Evolutionary conservation across 1,140 invertebrate species (phyloP), one percentile per base, ranked within the genome.

Genomic region (Sinella curviseta): DNA sequence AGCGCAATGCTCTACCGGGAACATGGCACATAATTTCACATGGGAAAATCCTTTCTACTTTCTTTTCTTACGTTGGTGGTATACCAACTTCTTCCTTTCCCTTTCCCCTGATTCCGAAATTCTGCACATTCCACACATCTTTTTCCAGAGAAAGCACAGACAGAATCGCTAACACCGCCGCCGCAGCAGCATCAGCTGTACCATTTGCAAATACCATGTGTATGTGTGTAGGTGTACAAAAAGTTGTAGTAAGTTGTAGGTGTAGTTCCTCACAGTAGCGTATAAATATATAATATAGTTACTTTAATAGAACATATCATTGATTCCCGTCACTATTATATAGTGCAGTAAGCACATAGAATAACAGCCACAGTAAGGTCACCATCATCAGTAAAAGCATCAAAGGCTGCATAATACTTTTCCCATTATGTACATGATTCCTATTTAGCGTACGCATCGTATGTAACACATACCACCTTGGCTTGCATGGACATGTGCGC

Each of bases 11-110:
- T 60, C 57, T n/a, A 60, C 3, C 8, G 57, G 57, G 57, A 60
- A 26, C 4, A 60, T 4, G 39, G 39, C 20, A 48, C 57, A 48
- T 48, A 26, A 60, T 60, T 60, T 60, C 57, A 17, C 17, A 60
- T 60, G 57, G 24, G 57, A 60, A 60, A 60, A 60, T 60, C 39
- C 39, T 60, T 48, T 60, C 24, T 60, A 3, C 57, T 60, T 60
- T 60, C 57, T 60, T 48, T 48, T 48, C 39, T 48, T 48, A 8
- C 39, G 39, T 20, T 48, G 20, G 39, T 48, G 39, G 39, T 48
- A 48, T 48, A 20, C 39, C 20, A n/a, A n/a, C n/a, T n/a, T n/a
- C n/a, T n/a, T n/a, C n/a, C n/a, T n/a, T n/a, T n/a, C n/a, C 4
- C 39, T 48, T 48, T 48, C 39, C 17, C 39, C 39, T 48, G 39